Conservation (phyloP, 2,113 vertebrate species). For the Setophaga kirtlandii region DNA sequence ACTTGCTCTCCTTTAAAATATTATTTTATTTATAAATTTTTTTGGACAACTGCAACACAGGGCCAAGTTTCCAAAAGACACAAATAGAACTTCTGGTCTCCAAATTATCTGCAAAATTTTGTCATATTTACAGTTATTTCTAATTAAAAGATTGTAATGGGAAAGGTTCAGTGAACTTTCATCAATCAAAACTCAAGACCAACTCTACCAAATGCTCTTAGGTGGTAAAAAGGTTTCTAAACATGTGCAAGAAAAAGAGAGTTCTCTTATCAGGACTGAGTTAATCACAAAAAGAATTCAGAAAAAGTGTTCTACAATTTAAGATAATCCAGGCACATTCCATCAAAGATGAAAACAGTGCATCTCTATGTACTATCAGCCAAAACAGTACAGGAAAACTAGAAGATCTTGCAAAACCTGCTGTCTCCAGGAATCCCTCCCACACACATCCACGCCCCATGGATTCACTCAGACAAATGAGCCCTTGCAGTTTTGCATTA, state of each 20-base stretch:
- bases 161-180: not conserved
- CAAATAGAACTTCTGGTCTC: not conserved
- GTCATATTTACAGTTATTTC: not conserved
- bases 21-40: not conserved
- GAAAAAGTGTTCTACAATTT: not conserved
- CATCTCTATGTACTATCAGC: conserved; percentile 38
- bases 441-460: conserved; percentile 54
- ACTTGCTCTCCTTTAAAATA: not conserved
- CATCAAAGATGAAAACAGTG: not conserved
- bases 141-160: not conserved
- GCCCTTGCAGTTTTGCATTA: conserved; percentile 50
- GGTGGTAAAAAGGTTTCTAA: not conserved
- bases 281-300: not conserved
- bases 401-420: conserved; percentile 67
- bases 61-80: not conserved
- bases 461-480: conserved; percentile 54
- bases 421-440: conserved; percentile 62
- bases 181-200: not conserved
- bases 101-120: not conserved
- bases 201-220: not conserved
- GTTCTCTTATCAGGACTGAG: not conserved
- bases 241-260: fast-evolving
- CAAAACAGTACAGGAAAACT: conserved; percentile 29
- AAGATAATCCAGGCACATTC: conserved; percentile 4
- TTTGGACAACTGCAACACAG: not conserved